Evolutionary conservation across 2,113 vertebrate genomes (phyloP), one percentile per base, ranked within the genome.

Genomic region (Brachypodius melanocephalos): DNA sequence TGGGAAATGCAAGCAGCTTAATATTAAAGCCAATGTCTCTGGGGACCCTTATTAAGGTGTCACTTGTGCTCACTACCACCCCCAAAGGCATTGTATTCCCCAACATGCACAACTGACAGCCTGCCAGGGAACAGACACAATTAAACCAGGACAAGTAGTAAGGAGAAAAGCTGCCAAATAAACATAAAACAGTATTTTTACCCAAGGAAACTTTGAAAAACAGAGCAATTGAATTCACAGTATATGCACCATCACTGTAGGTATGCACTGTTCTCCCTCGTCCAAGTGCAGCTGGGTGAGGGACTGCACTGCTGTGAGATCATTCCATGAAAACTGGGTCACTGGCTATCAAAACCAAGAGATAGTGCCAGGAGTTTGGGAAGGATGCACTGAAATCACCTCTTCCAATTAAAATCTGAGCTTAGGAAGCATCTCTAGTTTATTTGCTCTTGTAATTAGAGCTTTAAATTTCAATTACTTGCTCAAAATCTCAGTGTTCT

Each of bases 381-480:
- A 95, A 88, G 67, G 58, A 83, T 72, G 17, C 62, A 88, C 58
- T 73, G 71, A 95, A 92, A 96, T 65, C 45, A 69, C 42, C 34
- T 49, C n/a, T 86, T 61, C 55, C 32, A 83, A 84, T 93, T 83
- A 92, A 90, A 92, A 90, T 9, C 66, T 6, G 45, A 57, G 72
- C 54, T 77, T 52, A 88, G 59, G 55, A 83, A 90, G 32, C 38
- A 86, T 59, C 51, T 95, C n/a, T 46, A 49, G 32, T 66, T 92
- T 77, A 90, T 80, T 86, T 49, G 20, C 15, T 90, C 13, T 86
- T 76, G 52, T 76, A 93, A 93, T n/a, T 57, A 32, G 78, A 90
- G 85, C 16, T 92, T 95, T 79, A 90, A 45, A 85, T 73, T 81
- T 91, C 66, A 88, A 63, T 90, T 91, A 75, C 48, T 68, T 36